phyloP scores from a whole-genome alignment of 1,140 invertebrate species.

The Nymphalis io region DNA sequence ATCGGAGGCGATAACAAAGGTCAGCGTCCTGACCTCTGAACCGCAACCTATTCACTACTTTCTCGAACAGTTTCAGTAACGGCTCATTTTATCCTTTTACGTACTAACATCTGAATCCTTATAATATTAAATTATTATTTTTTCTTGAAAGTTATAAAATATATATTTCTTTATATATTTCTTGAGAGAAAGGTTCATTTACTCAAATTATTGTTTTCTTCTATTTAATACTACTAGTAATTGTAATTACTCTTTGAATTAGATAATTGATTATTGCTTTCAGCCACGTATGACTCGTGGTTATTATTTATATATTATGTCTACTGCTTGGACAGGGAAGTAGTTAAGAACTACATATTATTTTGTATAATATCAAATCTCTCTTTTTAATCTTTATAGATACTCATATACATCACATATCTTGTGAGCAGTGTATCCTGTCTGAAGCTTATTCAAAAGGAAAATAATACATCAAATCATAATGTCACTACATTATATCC shows the following conservation, averaged over 20 bases:
- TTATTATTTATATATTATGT: no score
- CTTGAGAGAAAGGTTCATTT: no score
- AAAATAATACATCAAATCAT: constrained; percentile 28
- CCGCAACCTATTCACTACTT: constrained; percentile 31
- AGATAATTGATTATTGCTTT: no score
- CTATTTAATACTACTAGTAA: no score
- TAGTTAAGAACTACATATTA: not conserved
- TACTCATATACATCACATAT: constrained; percentile 6
- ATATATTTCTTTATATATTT: no score
- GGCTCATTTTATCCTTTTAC: not conserved
- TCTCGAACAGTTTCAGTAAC: constrained; percentile 4
- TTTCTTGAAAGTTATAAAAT: no score
- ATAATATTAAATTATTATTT: no score
- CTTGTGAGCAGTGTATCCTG: constrained; percentile 20
- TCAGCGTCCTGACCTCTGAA: constrained; percentile 17
- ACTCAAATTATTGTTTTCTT: no score
- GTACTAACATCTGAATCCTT: not conserved
- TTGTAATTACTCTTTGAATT: no score
- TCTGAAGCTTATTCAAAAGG: constrained; percentile 33
- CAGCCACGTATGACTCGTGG: no score
- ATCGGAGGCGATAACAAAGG: not conserved
- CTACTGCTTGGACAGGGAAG: not conserved
- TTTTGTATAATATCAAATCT: not conserved
- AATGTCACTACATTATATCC: constrained; percentile 58
- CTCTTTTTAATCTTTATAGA: constrained; percentile 13